A percentile compares a stretch with the other conserved stretches of the same genome.
Evolutionary conservation across 1,140 invertebrate species (phyloP).

Genomic region (Calycopis cecrops): DNA sequence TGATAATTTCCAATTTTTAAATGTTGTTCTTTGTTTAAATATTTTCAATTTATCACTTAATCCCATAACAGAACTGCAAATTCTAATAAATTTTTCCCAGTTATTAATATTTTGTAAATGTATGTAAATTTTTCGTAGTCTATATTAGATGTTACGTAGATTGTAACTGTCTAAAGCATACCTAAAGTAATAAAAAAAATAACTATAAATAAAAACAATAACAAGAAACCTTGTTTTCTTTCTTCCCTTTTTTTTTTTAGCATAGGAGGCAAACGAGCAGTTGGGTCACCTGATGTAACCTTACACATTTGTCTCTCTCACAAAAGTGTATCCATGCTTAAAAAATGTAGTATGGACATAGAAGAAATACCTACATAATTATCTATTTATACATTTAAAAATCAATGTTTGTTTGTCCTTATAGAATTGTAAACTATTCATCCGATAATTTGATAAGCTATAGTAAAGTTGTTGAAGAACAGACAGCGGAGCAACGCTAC

Average conservation of each 20-base stretch:
- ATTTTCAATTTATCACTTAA: conserved; percentile 11
- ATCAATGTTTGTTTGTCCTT: too few species aligned
- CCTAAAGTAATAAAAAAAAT: conserved; percentile 50
- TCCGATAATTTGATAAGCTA: too few species aligned
- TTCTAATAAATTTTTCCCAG: conserved; percentile 38
- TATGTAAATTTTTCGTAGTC: conserved; percentile 66
- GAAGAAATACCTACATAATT: too few species aligned
- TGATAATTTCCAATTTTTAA: not conserved
- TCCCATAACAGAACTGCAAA: conserved; percentile 16
- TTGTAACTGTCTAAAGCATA: conserved; percentile 61
- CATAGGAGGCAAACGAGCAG: too few species aligned
- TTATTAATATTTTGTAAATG: conserved; percentile 61
- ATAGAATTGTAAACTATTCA: too few species aligned
- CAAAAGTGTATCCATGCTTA: too few species aligned
- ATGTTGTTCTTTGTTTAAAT: not conserved
- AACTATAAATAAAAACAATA: conserved; percentile 57
- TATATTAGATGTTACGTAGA: conserved; percentile 71
- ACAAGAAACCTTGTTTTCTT: conserved; percentile 49
- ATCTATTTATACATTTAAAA: too few species aligned
- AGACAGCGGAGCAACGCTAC: too few species aligned
- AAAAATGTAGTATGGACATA: too few species aligned
- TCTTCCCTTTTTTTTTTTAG: conserved; percentile 19
- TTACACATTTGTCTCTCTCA: too few species aligned
- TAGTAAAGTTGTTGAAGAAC: too few species aligned
- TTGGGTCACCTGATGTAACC: too few species aligned